Evolutionary conservation across 35 echinoderm and acorn worm species (phyloP), one percentile per base, ranked within the genome.

Genomic region (Stichopus chloronotus): DNA sequence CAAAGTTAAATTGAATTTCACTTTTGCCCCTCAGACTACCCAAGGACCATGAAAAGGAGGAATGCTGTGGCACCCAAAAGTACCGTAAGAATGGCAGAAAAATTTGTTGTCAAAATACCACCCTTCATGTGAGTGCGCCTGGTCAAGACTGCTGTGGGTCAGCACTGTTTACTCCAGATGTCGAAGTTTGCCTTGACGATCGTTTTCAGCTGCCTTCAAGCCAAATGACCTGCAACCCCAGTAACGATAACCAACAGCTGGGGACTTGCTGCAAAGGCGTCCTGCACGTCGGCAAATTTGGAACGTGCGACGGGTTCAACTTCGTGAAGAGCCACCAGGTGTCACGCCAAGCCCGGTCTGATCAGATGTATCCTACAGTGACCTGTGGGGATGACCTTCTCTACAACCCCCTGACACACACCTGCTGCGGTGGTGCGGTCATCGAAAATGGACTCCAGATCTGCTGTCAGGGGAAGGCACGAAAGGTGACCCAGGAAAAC

Each of bases 241-340:
- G 9, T 16, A 19, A 23, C 22, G 10, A 4, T 0, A 61, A 71
- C 9, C 10, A 89, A 17, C 23, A 16, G 9, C 21, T 52, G 3
- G 87, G 87, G 4, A 89, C 87, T 4, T 89, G 87, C 17, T 89
- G 87, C 52, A 52, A 17, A 19, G 87, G 87, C 16, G 17, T 89
- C 24, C 21, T 30, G 87, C 60, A 89, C 57, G 21, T 71, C 5
- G 57, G 60, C 4, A 71, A 89, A 54, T 30, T 71, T 71, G 87
- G 87, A 63, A 10, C 87, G 4, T 89, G 87, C 17, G 60, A 71
- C 4, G 87, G 87, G 14, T n/a, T 89, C 71, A 4, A 71, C 4
- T 71, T 89, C 8, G 52, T 11, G 21, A 60, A 30, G 19, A 25
- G 23, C 24, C 12, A 17, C 7, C 69, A 16, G 7, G 69, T 8